Base-by-base conservation (phyloP, 1,140 invertebrate genomes). In the Drosophila cardini region DNA sequence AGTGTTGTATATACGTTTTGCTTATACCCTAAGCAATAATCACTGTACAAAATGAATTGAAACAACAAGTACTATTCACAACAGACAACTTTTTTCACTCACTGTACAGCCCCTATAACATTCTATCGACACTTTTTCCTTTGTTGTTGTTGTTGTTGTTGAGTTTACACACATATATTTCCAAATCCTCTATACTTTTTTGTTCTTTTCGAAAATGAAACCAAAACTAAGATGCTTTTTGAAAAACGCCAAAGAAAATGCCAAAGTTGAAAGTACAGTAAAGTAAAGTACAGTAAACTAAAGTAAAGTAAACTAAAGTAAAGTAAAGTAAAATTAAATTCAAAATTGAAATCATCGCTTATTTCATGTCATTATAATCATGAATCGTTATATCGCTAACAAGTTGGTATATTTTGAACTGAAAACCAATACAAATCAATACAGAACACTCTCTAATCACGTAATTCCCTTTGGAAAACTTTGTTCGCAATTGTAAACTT, bases 211-310 rank as follows among this genome's bases (percentile, higher is more conserved):
- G 21, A 26, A 60, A 74, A 70, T 56, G 72, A 86, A 87, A 82
- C 78, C 62, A 84, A 90, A 90, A 91, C 90, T 91, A 87, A 91
- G 90, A 91, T 91, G 90, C 90, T 91, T 91, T 91, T 91, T 87
- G 72, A 82, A 82, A 82, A 89, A 78, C 79, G 72, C 77, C 85
- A 89, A 74, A 63, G 69, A 79, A 68, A 70, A 69, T 45, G 69
- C 78, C 77, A 60, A 86, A 57, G 53, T 42, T 38, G 4, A 61
- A 46, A 63, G 40, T 60, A 53, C 68, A 73, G 60, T 77, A 70
- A 18, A 46, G 9, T 46, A 52, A 8, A 50, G 46, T 50, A 32
- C 26, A 52, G 30, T 52, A 50, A 30, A 16, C 2, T 26, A 26
- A 0, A n/a, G 46, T 75, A 69, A 68, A 68, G 57, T 76, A 46